phyloP scores from a whole-genome alignment of 1,140 invertebrate genomes.

The Apis dorsata region DNA sequence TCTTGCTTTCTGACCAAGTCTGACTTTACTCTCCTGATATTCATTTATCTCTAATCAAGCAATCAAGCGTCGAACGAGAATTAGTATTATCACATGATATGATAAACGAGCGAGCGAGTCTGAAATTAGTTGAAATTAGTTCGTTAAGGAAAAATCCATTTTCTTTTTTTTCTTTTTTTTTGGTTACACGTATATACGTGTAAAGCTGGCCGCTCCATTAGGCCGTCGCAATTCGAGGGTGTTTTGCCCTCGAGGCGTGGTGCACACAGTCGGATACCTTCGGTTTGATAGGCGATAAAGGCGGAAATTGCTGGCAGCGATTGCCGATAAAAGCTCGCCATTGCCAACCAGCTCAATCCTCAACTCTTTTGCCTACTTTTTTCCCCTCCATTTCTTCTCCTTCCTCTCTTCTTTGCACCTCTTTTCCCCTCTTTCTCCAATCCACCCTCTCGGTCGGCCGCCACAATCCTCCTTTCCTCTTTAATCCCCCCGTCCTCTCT shows the following conservation, averaged over 20 bases:
- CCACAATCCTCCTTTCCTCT: not conserved
- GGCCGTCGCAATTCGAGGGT: slow-evolving; percentile 17
- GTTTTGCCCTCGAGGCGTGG: slow-evolving; percentile 16
- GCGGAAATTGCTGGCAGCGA: slow-evolving; percentile 51
- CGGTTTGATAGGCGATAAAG: slow-evolving; percentile 57
- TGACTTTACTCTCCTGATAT: too few relatives aligned
- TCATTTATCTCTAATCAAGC: too few relatives aligned
- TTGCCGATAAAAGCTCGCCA: slow-evolving; percentile 47
- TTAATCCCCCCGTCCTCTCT: not conserved
- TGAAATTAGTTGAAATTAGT: too few relatives aligned
- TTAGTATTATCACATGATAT: too few relatives aligned
- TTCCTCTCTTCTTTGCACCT: not conserved
- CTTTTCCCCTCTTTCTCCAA: not conserved
- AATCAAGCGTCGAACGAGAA: too few relatives aligned
- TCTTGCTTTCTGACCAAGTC: too few relatives aligned
- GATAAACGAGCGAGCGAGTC: not conserved
- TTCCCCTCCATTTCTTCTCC: not conserved
- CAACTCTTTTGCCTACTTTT: slow-evolving; percentile 13
- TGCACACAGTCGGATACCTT: slow-evolving; percentile 31
- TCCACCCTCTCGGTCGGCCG: too few relatives aligned
- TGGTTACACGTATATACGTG: too few relatives aligned
- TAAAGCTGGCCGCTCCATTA: slow-evolving; percentile 22
- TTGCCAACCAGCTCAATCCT: slow-evolving; percentile 2
- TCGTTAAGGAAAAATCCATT: too few relatives aligned
- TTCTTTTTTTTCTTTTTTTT: too few relatives aligned